Evolutionary conservation across 64 coral and sea anemone genomes (phyloP).

Genomic region (Catalaphyllia jardinei): DNA sequence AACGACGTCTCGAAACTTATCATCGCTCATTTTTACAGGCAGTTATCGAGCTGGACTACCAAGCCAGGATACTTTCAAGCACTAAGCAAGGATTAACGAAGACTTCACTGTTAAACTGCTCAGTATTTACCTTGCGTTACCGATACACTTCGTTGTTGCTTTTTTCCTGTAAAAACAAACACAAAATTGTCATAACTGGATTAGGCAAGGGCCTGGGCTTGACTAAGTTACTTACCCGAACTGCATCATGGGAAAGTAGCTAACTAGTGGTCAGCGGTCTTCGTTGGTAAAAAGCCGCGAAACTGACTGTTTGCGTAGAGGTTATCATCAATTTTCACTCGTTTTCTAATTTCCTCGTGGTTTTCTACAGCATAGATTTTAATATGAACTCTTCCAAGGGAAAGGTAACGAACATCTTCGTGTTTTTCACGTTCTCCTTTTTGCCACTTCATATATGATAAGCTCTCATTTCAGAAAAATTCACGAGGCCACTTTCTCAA

Average conservation of each 20-base stretch:
- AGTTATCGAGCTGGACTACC: not conserved
- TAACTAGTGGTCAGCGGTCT: constrained; percentile 12
- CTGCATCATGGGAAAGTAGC: not conserved
- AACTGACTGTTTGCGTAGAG: constrained; percentile 47
- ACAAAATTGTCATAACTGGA: too few relatives aligned
- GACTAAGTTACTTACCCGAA: not conserved
- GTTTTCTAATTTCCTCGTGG: not conserved
- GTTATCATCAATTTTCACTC: not conserved
- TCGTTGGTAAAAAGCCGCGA: constrained; percentile 23
- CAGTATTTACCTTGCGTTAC: not conserved
- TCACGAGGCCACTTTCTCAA: not conserved
- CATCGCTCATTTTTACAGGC: not conserved
- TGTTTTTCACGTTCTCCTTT: not conserved
- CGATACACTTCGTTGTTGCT: too few relatives aligned
- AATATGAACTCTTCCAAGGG: constrained; percentile 22
- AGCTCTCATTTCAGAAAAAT: not conserved
- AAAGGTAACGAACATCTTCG: not conserved
- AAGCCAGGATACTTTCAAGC: not conserved
- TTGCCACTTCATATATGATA: not conserved
- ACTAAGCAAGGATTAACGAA: not conserved
- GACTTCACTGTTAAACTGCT: not conserved
- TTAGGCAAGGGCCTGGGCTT: too few relatives aligned
- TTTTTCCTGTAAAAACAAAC: too few relatives aligned
- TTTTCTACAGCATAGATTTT: not conserved
- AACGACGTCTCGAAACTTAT: constrained; percentile 77